These are phyloP conservation scores for Euspilapteryx auroguttella DNA, from an alignment of 2,888 invertebrate species.

Conservation along the genomic window DNA sequence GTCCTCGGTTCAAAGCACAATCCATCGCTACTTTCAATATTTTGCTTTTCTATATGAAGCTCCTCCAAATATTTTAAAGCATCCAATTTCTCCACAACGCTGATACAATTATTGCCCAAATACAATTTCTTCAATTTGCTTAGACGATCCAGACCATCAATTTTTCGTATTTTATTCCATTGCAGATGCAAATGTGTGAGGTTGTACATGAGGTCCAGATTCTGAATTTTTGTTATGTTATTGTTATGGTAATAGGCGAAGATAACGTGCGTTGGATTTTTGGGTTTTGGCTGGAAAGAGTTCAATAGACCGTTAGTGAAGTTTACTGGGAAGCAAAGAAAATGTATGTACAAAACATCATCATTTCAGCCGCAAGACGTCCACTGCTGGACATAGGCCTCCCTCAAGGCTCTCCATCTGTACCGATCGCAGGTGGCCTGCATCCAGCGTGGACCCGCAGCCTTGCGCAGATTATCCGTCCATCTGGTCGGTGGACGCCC, in stretches of 20 bases:
- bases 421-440: too few relatives aligned
- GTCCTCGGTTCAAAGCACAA: slow-evolving; percentile 71
- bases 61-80: slow-evolving; percentile 62
- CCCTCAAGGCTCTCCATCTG: too few relatives aligned
- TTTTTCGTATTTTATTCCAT: slow-evolving; percentile 73
- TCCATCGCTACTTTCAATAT: slow-evolving; percentile 50
- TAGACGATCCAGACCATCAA: slow-evolving; percentile 66
- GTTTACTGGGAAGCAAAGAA: too few relatives aligned
- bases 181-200: slow-evolving; percentile 73
- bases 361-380: background rate
- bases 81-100: slow-evolving; percentile 71
- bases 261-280: slow-evolving; percentile 42
- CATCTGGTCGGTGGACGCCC: too few relatives aligned
- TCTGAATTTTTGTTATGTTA: slow-evolving; percentile 72
- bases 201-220: slow-evolving; percentile 65
- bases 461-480: too few relatives aligned
- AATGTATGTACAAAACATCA: too few relatives aligned
- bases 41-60: slow-evolving; percentile 70
- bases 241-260: slow-evolving; percentile 82
- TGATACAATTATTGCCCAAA: slow-evolving; percentile 68
- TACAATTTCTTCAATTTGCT: slow-evolving; percentile 76
- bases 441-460: too few relatives aligned
- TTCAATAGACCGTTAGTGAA: slow-evolving; percentile 64
- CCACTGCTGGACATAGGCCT: background rate
- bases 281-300: slow-evolving; percentile 29